Evolutionary conservation across 2,888 invertebrate genomes (phyloP).

Genomic region (Drosophila yooni): DNA sequence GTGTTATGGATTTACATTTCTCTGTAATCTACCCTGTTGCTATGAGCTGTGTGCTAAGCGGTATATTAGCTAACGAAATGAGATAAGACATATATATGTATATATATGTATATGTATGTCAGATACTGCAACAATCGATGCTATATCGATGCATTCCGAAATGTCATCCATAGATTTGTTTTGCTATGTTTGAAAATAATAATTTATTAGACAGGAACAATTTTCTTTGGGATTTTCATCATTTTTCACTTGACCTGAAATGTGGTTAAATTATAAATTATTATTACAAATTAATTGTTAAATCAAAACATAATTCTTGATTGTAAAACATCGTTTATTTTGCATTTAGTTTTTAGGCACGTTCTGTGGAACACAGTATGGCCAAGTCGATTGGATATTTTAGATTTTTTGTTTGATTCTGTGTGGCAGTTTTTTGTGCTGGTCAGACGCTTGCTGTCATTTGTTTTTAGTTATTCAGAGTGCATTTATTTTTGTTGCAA

Average conservation of each 20-base stretch:
- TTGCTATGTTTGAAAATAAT: neutral
- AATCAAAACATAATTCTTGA: neutral
- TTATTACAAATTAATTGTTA: neutral
- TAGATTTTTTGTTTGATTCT: neutral
- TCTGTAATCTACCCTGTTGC: neutral
- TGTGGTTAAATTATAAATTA: too few relatives aligned
- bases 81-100: neutral
- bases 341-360: neutral
- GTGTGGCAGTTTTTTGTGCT: constrained; percentile 9
- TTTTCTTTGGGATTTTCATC: neutral
- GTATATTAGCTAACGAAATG: neutral
- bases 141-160: neutral
- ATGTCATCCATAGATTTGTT: too few relatives aligned
- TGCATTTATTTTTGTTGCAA: constrained; percentile 29
- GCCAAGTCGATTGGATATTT: neutral
- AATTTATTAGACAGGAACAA: neutral
- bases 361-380: neutral
- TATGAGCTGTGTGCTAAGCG: too few relatives aligned
- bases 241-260: neutral
- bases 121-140: neutral
- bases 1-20: constrained; percentile 12
- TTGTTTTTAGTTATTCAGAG: constrained; percentile 50
- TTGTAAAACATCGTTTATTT: neutral
- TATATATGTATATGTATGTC: neutral
- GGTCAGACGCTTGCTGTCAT: constrained; percentile 39